Base-by-base conservation (phyloP, 2,888 invertebrate species). In the Gryllus longicercus region DNA sequence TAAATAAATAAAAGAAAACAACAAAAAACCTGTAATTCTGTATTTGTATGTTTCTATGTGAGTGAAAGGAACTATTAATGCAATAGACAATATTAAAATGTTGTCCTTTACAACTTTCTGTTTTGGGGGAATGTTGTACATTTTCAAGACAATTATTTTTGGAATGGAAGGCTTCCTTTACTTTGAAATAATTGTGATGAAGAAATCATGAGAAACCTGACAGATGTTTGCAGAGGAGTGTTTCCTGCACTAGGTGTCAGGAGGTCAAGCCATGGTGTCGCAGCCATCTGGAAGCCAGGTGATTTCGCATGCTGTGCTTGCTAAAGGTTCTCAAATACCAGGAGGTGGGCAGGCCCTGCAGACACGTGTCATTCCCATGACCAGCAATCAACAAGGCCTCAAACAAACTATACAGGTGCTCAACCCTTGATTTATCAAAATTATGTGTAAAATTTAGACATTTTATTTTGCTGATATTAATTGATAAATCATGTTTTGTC, bases 401-500 rank as follows among this genome's bases (percentile, higher is more conserved):
- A 92, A 90, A 86, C 92, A 88, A 87, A 90, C 91, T 0, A 91
- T 91, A 84, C 91, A 91, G 87, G 91, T 91, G 77, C 49, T n/a
- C 50, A 49, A 49, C 38, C 38, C 14, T 25, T 25, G 16, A 77
- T 11, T 75, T 21, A 25, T 75, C 78, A 81, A 79, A 81, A 75
- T 81, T 80, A 8, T 79, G 76, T 75, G 51, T 80, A 21, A 77
- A 38, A 38, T 38, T 38, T 38, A 38, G 38, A 38, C 38, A 38
- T 38, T 38, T 38, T 38, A 8, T 38, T 38, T 38, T 38, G 38
- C 8, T 38, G 38, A 38, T 38, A 38, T 5, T 38, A 38, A 38
- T 38, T 38, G 38, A 38, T 38, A 38, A 38, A 38, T 38, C 38
- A 38, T 38, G 8, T 38, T 38, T 38, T 38, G 38, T 38, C 5